Evolutionary conservation across 2,113 vertebrate species (phyloP).

Genomic region (Hyperopisus bebe): DNA sequence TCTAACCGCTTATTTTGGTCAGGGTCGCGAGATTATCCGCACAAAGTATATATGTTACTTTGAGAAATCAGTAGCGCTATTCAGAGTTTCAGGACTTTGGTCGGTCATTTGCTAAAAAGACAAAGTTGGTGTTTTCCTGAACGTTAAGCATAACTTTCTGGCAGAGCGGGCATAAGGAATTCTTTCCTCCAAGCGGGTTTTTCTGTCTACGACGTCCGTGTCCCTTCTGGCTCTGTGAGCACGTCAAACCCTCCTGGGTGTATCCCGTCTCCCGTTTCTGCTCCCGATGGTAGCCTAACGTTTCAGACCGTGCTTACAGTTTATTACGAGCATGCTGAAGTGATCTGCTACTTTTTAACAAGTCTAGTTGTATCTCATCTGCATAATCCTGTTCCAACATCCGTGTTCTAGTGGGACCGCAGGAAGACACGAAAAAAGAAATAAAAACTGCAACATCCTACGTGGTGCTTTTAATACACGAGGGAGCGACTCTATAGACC

Average conservation of each 20-base stretch:
- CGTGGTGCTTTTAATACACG: background rate
- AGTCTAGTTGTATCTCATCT: background rate
- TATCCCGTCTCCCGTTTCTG: background rate
- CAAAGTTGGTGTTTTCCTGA: background rate
- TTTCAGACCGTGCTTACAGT: background rate
- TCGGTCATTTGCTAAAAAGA: background rate
- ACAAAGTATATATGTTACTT: background rate
- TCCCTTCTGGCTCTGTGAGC: background rate
- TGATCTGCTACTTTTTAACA: background rate
- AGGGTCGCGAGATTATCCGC: background rate
- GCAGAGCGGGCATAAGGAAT: background rate
- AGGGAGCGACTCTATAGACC: background rate
- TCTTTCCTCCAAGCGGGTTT: background rate
- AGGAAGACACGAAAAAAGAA: background rate
- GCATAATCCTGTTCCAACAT: background rate
- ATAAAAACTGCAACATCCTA: constrained; percentile 5
- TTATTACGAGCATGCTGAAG: background rate
- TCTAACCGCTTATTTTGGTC: background rate
- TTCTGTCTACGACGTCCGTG: background rate
- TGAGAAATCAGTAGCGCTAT: background rate
- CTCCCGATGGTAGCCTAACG: background rate
- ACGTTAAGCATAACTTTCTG: background rate
- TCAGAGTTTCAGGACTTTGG: background rate
- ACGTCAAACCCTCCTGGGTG: background rate
- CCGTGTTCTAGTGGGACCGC: background rate